A percentile compares a stretch with the other conserved stretches of the same genome.
Conservation (phyloP, 2,888 invertebrate species). For the Platynereis dumerilii region DNA sequence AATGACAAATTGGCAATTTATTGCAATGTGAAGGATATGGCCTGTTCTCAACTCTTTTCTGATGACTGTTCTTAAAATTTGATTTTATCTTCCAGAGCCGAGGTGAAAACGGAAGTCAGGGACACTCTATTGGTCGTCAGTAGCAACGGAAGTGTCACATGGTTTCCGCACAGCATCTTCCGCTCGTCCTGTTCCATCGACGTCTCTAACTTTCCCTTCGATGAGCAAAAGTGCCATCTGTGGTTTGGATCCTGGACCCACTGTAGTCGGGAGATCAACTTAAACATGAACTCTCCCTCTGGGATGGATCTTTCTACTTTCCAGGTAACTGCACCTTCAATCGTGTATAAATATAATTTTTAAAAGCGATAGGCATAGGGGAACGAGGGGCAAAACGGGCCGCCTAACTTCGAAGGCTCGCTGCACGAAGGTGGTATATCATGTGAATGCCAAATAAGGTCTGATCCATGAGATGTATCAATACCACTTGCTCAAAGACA, state of each 20-base stretch:
- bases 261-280: conserved; percentile 22
- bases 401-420: no score
- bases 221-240: conserved; percentile 32
- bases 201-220: conserved; percentile 33
- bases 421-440: no score
- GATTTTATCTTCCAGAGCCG: conserved; percentile 25
- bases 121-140: conserved; percentile 27
- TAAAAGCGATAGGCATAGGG: no score
- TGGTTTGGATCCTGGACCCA: conserved; percentile 37
- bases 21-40: no score
- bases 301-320: conserved; percentile 29
- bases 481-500: no score
- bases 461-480: no score
- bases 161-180: conserved; percentile 34
- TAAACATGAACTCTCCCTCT: conserved; percentile 20
- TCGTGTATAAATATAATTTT: no score
- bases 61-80: no score
- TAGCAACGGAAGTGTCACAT: conserved; percentile 26
- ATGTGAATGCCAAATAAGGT: no score
- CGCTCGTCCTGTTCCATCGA: conserved; percentile 29
- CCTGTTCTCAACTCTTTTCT: no score
- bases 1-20: no score
- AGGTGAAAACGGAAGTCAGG: conserved; percentile 15
- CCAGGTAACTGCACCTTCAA: conserved; percentile 7
- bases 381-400: no score